A percentile compares a stretch with the other conserved stretches of the same genome.
These are phyloP conservation scores for Indicator indicator DNA, from an alignment of 2,113 vertebrate genomes.

Conservation along the genomic window DNA sequence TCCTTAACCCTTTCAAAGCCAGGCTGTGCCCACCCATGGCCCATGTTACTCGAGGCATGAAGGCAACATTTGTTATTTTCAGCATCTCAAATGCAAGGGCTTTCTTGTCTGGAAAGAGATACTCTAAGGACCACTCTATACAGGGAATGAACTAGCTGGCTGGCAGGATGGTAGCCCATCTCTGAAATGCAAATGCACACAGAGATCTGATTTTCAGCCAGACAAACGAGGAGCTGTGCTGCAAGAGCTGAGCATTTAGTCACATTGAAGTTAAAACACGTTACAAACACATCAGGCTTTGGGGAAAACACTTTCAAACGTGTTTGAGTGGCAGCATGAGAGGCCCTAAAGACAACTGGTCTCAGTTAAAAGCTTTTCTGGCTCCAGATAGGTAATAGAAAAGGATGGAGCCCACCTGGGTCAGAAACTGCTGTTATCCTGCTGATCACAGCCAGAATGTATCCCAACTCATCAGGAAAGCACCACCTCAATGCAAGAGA, in stretches of 20 bases:
- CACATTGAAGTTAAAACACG: neutral
- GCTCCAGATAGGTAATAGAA: neutral
- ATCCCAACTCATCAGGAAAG: rapidly evolving
- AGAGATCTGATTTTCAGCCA: constrained; percentile 27
- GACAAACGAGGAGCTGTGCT: neutral
- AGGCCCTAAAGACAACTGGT: neutral
- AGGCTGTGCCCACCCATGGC: constrained; percentile 18
- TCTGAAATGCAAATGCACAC: neutral
- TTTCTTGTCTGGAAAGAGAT: constrained; percentile 41
- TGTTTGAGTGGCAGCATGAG: neutral
- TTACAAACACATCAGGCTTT: neutral
- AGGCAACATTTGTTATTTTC: constrained; percentile 34
- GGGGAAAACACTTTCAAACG: neutral
- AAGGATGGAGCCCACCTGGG: neutral
- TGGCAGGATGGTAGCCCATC: neutral
- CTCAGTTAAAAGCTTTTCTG: constrained; percentile 4
- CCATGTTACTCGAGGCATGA: neutral
- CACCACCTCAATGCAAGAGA: neutral
- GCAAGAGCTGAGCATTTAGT: neutral
- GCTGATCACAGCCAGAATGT: neutral
- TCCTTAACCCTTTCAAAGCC: constrained; percentile 64
- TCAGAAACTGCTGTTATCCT: neutral
- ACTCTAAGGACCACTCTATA: constrained; percentile 11
- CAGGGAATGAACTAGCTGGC: neutral
- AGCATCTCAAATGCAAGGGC: neutral